phyloP scores from a whole-genome alignment of 2,797 vertebrate genomes.

The Cuculus canorus region DNA sequence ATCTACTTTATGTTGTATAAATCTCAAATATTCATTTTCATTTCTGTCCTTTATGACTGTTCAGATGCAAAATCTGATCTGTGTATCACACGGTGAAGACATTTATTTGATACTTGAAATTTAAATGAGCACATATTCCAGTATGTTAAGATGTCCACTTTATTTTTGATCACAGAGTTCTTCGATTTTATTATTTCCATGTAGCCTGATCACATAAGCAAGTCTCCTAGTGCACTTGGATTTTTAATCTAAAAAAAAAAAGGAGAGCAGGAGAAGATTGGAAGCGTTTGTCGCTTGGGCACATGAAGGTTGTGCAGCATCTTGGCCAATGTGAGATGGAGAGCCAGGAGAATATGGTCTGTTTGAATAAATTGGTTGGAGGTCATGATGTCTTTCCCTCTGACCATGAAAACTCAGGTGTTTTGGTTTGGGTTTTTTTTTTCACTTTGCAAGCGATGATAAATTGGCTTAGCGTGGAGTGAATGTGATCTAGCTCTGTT shows the following conservation, averaged over 20 bases:
- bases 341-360: not conserved
- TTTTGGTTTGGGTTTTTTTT: too few relatives aligned
- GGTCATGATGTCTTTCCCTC: not conserved
- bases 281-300: not conserved
- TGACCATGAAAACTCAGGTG: not conserved
- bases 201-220: not conserved
- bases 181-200: not conserved
- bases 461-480: not conserved
- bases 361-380: not conserved
- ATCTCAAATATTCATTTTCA: not conserved
- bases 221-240: not conserved
- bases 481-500: not conserved
- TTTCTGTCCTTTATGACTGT: not conserved
- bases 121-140: not conserved
- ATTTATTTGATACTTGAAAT: not conserved
- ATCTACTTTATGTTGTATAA: not conserved
- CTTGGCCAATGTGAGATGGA: not conserved
- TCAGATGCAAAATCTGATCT: not conserved
- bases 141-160: not conserved
- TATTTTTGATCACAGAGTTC: not conserved
- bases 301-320: not conserved
- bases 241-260: not conserved
- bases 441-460: not conserved
- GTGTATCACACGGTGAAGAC: not conserved
- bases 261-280: not conserved